phyloP scores from a whole-genome alignment of 2,888 invertebrate genomes.

The Apomyelois bistriatella region DNA sequence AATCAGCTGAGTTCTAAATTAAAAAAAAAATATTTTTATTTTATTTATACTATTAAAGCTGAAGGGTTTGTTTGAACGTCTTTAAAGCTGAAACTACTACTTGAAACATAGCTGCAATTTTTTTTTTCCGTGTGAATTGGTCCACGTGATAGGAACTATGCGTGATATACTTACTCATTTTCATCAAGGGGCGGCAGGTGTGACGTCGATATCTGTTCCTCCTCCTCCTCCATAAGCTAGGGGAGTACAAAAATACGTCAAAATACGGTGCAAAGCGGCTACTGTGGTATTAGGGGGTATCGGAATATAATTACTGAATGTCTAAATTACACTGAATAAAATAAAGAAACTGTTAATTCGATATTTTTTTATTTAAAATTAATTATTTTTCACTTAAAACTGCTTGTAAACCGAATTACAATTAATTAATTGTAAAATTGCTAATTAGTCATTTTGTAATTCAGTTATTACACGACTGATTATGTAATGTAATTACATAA shows the following conservation, averaged over 20 bases:
- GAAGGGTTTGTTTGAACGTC: no score
- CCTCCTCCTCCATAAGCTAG: constrained; percentile 67
- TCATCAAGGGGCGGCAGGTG: constrained; percentile 65
- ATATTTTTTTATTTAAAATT: no score
- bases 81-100: no score
- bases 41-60: no score
- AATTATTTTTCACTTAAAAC: no score
- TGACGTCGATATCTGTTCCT: constrained; percentile 52
- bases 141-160: not conserved
- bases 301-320: constrained; percentile 25
- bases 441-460: not conserved
- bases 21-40: no score
- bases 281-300: constrained; percentile 38
- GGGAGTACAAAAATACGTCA: constrained; percentile 61
- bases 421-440: not conserved
- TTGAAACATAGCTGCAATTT: not conserved
- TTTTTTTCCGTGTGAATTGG: constrained; percentile 1
- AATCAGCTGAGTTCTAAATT: no score
- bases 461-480: no score
- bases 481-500: no score
- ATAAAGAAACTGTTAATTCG: no score
- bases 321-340: not conserved
- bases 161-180: constrained; percentile 51
- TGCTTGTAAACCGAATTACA: not conserved
- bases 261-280: constrained; percentile 74